Evolutionary conservation across 2,113 vertebrate species (phyloP), one percentile per base, ranked within the genome.

Genomic region (Alosa alosa): DNA sequence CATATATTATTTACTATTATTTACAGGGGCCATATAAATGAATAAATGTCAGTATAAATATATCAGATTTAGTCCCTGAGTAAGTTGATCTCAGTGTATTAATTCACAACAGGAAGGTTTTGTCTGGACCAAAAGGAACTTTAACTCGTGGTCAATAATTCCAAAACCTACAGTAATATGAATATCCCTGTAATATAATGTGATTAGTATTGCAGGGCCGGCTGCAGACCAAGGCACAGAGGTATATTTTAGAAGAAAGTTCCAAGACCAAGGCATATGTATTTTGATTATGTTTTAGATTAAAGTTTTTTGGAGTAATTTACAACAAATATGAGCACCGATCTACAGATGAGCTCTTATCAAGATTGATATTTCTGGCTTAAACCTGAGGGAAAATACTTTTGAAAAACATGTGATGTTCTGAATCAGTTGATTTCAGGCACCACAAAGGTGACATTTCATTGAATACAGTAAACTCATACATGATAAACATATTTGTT

Each of bases 311-410:
- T 20, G 22, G 60, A 60, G 17, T 64, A 31, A 25, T 31, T 84
- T 83, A 83, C 22, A 82, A 87, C 57, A 57, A 5, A 68, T 22
- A 22, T 84, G 52, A 84, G 85, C 36, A 84, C 47, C 75, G 75
- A 18, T 25, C 83, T 78, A 6, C 4, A 9, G 15, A 18, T 25
- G 31, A 78, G 25, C 22, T 78, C 50, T 83, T 85, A 83, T 90
- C 85, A 90, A 46, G 68, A 87, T 84, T 45, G 83, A 83, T 82
- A 22, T 64, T 84, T 5, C 41, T 17, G n/a, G 20, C 81, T 22
- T 57, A 49, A 13, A 49, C 47, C 47, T 49, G 9, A 10, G 9
- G 47, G 41, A 44, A 44, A 49, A 13, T 1, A 49, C 47, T 49
- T 9, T 10, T 11, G 9, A 49, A 13, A 11, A 13, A 9, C 1